These are phyloP conservation scores for Apotomis turbidana DNA, from an alignment of 2,888 invertebrate species.

Conservation along the genomic window DNA sequence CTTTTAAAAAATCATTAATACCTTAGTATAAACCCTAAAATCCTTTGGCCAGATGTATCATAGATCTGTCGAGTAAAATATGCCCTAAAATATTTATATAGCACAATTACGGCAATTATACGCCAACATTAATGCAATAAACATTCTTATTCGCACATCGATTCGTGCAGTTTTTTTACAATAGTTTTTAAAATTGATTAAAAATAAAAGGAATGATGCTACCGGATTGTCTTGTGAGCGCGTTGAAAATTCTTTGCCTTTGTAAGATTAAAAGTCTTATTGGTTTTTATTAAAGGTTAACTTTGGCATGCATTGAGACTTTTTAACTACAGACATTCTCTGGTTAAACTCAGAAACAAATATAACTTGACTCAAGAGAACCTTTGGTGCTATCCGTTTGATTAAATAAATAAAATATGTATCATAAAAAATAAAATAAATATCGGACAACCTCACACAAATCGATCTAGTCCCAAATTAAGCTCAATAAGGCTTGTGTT, in stretches of 20 bases:
- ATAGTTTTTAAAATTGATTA: slow-evolving; percentile 29
- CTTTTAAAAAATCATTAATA: background rate
- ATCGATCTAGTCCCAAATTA: too few species aligned
- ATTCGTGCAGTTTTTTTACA: slow-evolving; percentile 2
- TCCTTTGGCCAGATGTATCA: background rate
- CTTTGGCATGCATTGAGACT: background rate
- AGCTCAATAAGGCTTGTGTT: too few species aligned
- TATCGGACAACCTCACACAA: too few species aligned
- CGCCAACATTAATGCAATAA: slow-evolving; percentile 21
- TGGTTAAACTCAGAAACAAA: too few species aligned
- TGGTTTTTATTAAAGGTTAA: background rate
- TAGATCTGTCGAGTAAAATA: slow-evolving; percentile 19
- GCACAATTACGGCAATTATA: slow-evolving; percentile 23
- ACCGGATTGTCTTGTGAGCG: background rate
- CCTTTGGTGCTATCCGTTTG: too few species aligned
- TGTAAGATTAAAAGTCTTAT: slow-evolving; percentile 7
- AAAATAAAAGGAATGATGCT: slow-evolving; percentile 14
- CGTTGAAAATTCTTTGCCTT: background rate
- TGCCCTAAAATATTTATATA: slow-evolving; percentile 35
- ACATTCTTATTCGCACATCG: slow-evolving; percentile 25
- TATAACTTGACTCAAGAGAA: too few species aligned
- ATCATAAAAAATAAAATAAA: too few species aligned
- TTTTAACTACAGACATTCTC: too few species aligned
- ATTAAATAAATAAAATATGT: too few species aligned
- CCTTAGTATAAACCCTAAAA: background rate